phyloP scores from a whole-genome alignment of 2,888 invertebrate genomes.

The Sisyra terminalis region DNA sequence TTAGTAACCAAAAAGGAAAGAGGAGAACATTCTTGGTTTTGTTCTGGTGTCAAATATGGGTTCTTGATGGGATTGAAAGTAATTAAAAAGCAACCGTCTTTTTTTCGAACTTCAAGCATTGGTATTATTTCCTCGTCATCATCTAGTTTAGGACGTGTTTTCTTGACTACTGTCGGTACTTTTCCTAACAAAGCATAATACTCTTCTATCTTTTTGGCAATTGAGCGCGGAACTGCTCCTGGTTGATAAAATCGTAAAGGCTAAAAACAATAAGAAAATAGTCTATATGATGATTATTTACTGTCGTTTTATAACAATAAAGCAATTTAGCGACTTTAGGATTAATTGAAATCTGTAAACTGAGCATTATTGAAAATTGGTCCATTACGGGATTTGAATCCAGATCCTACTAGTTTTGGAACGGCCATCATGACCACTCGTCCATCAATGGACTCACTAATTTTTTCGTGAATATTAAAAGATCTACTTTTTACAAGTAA shows the following conservation, averaged over 20 bases:
- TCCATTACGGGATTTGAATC: no score
- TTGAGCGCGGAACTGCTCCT: neutral
- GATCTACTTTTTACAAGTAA: no score
- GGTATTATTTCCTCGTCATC: neutral
- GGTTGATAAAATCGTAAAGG: slow-evolving; percentile 2
- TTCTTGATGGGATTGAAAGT: neutral
- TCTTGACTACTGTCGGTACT: neutral
- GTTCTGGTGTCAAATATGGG: neutral
- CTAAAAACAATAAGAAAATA: neutral
- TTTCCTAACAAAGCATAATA: neutral
- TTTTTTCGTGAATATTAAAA: no score
- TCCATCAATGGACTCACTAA: no score
- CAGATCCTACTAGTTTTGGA: no score
- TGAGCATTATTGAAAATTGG: no score
- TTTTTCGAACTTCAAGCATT: neutral
- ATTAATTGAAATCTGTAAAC: no score
- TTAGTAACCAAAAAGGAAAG: neutral
- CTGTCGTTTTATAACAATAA: no score
- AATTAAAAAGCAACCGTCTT: slow-evolving; percentile 1
- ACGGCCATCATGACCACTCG: no score
- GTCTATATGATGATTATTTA: no score
- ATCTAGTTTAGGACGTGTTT: neutral
- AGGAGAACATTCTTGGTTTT: neutral
- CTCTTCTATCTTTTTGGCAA: neutral
- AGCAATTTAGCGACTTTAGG: no score